Evolutionary conservation across 35 echinoderm and acorn worm species (phyloP).

Genomic region (Hemicentrotus pulcherrimus): DNA sequence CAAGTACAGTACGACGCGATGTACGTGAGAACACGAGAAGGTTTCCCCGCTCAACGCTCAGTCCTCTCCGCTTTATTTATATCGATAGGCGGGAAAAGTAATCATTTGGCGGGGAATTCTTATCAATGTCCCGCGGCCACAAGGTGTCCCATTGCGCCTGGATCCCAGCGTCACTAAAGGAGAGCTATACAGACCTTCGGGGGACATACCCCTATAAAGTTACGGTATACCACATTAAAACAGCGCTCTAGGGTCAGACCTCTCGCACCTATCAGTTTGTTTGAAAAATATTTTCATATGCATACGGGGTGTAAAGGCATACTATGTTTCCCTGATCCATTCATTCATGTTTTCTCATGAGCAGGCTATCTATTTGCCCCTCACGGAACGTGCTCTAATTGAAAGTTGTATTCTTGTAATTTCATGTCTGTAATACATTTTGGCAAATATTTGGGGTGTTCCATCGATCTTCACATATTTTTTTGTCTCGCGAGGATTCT

Average conservation of each 20-base stretch:
- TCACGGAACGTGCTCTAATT: not conserved
- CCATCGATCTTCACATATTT: not conserved
- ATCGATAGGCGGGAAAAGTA: not conserved
- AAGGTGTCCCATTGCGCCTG: not conserved
- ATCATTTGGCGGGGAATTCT: not conserved
- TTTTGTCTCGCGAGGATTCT: not conserved
- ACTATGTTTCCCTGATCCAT: not conserved
- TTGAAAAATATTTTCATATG: constrained; percentile 8
- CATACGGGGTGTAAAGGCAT: not conserved
- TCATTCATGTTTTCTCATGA: not conserved
- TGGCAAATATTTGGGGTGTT: not conserved
- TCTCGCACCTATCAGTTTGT: not conserved
- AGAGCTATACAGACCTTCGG: not conserved
- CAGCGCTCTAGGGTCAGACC: not conserved
- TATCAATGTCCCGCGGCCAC: not conserved
- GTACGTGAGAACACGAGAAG: not conserved
- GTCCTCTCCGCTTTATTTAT: not conserved
- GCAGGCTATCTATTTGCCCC: not conserved
- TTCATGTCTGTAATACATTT: not conserved
- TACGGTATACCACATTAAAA: not conserved
- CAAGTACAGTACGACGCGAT: not conserved
- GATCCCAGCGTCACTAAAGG: not conserved
- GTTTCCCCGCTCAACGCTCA: not conserved
- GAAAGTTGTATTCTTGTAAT: not conserved
- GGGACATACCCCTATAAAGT: constrained; percentile 5